Evolutionary conservation across 2,888 invertebrate species (phyloP), one percentile per base, ranked within the genome.

Genomic region (Portevinia maculata): DNA sequence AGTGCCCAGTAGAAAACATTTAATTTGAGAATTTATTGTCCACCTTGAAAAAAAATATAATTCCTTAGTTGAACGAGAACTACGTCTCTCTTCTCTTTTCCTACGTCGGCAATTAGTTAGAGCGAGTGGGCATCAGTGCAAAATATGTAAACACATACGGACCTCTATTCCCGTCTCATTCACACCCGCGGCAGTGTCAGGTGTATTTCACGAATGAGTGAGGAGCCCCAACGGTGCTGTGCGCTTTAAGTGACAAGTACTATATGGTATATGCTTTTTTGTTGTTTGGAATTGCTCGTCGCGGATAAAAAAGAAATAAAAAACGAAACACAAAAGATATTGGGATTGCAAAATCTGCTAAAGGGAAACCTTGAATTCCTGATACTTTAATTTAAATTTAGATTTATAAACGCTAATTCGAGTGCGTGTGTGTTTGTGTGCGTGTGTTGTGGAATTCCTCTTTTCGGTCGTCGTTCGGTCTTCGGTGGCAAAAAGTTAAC

Each of bases 301-400:
- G 17, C 19, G 5, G 34, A 11, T 9, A 41, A 13, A 60, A 34
- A 50, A 57, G 44, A 46, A 52, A 64, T 44, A 50, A 24, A 67
- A 59, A 70, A 41, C 28, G 50, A 69, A 69, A 70, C 28, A 81
- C 50, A 59, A 81, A 71, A 76, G 57, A 50, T 59, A 76, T 81
- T 71, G 71, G 55, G 70, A 76, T 81, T 71, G 71, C 50, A 65
- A 71, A 78, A 71, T 73, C 65, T 46, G 24, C 24, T 57, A 71
- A 76, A 62, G 67, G 83, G 34, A 44, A 83, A 83, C 83, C 83
- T 83, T 83, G 83, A 83, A 83, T 83, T 83, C 78, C 83, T 67
- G 78, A 62, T 48, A 65, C 67, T 78, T 55, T 79, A 52, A 75
- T 75, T 67, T 75, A 75, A 78, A 62, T 78, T 78, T 83, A 83